Evolutionary conservation across 2,797 vertebrate species (phyloP), one percentile per base, ranked within the genome.

Genomic region (Vireo griseus): DNA sequence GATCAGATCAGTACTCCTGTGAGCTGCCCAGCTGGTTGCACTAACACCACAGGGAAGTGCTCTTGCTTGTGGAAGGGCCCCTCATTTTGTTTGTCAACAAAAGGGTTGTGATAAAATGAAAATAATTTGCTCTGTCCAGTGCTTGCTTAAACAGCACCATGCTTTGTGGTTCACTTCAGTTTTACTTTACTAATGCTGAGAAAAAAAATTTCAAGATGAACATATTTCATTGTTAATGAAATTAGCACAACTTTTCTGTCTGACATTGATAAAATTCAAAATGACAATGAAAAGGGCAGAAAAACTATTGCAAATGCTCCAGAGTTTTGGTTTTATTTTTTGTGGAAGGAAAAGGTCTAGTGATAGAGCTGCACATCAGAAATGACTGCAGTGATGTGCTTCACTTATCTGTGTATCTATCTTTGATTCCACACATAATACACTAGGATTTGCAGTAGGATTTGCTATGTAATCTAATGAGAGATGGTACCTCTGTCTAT

Each of bases 1-100:
- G n/a, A 26, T n/a, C 13, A 29, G 52, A 31, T 33, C 33, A 24
- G 48, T 16, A 11, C 3, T 50, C 16, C 3, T 0, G 3, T 45
- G 67, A 76, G 35, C 16, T 62, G 19, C 71, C 26, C 63, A 63
- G 17, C 21, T 80, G 72, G 17, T 74, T 77, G 29, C 26, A 31
- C 21, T 71, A 52, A 57, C 7, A 1, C 13, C 28, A 14, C 35
- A 76, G 39, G 17, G 9, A 29, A 63, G 42, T 2, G 3, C 52
- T 69, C 31, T 88, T 44, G 33, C 25, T n/a, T 52, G 11, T 48
- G 16, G 12, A 74, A 57, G 40, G 24, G 13, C 6, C 54, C 8
- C 29, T 88, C 9, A 12, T n/a, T 79, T 22, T 74, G 35, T 75
- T 90, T 82, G 52, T 42, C 51, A 83, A 17, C 25, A 71, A 45